Percentiles rank a stretch among this genome's conserved stretches.
These are phyloP conservation scores for Otus scops DNA, from an alignment of 2,797 vertebrate species.

Conservation along the genomic window DNA sequence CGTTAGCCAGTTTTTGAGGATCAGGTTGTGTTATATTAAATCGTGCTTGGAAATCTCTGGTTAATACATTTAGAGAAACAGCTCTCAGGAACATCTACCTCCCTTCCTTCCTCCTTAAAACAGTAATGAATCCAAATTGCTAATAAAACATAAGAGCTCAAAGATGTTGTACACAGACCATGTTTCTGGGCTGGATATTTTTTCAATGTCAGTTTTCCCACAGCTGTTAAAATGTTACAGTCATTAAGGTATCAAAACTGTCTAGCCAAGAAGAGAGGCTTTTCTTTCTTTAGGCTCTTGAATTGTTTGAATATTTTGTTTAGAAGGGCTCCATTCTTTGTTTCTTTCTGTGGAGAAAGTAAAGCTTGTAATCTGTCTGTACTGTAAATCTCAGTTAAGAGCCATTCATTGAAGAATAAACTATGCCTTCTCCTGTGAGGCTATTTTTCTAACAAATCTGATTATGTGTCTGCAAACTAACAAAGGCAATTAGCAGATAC, in stretches of 20 bases:
- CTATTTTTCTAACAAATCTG: constrained; percentile 33
- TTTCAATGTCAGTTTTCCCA: constrained; percentile 77
- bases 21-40: constrained; percentile 50
- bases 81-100: constrained; percentile 74
- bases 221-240: constrained; percentile 73
- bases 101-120: constrained; percentile 77
- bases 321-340: constrained; percentile 5
- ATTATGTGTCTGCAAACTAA: not conserved
- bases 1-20: constrained; percentile 2
- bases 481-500: not conserved
- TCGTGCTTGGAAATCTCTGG: constrained; percentile 72
- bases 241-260: constrained; percentile 74
- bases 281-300: constrained; percentile 67
- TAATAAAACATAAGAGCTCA: constrained; percentile 78
- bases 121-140: constrained; percentile 79
- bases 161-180: constrained; percentile 65
- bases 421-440: constrained; percentile 22
- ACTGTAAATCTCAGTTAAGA: constrained; percentile 51
- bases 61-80: constrained; percentile 77
- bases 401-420: constrained; percentile 35
- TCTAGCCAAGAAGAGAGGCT: constrained; percentile 65
- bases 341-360: constrained; percentile 47
- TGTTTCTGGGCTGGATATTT: constrained; percentile 73
- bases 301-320: constrained; percentile 50
- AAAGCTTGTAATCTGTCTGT: constrained; percentile 49